Conservation (phyloP, 2,888 invertebrate species). For the Mechanitis mazaeus region DNA sequence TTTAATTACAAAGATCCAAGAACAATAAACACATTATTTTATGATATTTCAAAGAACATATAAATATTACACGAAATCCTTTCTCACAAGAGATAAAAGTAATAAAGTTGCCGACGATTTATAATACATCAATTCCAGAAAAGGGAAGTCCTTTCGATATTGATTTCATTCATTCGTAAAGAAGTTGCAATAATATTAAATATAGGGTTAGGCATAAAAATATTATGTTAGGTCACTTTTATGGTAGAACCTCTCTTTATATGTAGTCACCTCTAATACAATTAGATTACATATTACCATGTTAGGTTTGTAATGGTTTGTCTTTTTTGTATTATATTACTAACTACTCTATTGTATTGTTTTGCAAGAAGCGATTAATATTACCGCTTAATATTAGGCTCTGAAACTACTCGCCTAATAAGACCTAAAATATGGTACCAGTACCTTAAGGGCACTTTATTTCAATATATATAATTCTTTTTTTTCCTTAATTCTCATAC, state of each 20-base stretch:
- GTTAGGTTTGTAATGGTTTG: not conserved
- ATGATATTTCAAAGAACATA: not conserved
- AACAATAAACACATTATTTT: not conserved
- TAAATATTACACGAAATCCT: not conserved
- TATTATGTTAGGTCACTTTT: not conserved
- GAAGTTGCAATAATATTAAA: conserved; percentile 40
- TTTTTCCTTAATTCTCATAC: no score
- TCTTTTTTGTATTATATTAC: not conserved
- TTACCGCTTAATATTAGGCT: no score
- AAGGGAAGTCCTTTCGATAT: conserved; percentile 25
- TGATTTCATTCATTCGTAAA: conserved; percentile 40
- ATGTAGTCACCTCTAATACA: not conserved
- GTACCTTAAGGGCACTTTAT: no score
- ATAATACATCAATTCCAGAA: conserved; percentile 3
- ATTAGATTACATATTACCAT: not conserved
- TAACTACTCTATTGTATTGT: no score
- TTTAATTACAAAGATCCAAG: not conserved
- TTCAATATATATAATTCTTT: no score
- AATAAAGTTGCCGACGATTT: not conserved
- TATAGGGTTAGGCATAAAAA: conserved; percentile 27
- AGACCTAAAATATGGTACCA: no score
- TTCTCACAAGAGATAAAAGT: not conserved
- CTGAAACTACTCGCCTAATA: no score
- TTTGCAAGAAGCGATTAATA: no score
- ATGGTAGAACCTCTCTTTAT: not conserved